Evolutionary conservation across 2,113 vertebrate genomes (phyloP).

Genomic region (Anarrhichthys ocellatus): DNA sequence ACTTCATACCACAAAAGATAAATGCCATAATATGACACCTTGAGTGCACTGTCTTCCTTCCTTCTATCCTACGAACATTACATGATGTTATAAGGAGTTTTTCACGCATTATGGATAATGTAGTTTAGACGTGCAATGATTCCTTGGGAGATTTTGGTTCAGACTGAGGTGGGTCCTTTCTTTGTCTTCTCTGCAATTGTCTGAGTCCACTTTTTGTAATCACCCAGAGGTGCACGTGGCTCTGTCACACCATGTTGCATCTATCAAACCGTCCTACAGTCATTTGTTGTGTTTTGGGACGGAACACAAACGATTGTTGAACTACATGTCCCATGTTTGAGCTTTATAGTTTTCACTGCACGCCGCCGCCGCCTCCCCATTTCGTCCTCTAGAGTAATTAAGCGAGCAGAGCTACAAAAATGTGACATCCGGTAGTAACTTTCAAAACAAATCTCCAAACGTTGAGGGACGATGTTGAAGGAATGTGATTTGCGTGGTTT

Average conservation of each 20-base stretch:
- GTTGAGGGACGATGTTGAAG: neutral
- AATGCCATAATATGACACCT: neutral
- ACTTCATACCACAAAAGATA: neutral
- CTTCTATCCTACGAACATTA: neutral
- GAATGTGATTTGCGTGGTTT: no score
- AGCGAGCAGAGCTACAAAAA: neutral
- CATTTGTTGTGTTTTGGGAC: slow-evolving; percentile 1
- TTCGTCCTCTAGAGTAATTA: slow-evolving; percentile 13
- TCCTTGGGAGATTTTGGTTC: slow-evolving; percentile 26
- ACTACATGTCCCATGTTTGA: slow-evolving; percentile 83
- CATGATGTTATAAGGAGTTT: neutral
- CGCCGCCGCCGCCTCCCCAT: slow-evolving; percentile 74
- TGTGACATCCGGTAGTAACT: slow-evolving; percentile 17
- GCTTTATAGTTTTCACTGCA: slow-evolving; percentile 43
- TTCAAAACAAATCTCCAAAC: slow-evolving; percentile 33
- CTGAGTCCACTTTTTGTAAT: neutral
- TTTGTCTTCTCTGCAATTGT: slow-evolving; percentile 41
- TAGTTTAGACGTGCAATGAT: slow-evolving; percentile 53
- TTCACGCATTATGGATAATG: slow-evolving; percentile 65
- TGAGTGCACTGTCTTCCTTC: neutral
- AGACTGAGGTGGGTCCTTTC: slow-evolving; percentile 18
- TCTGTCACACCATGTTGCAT: neutral
- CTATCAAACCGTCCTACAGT: neutral
- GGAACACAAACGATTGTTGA: slow-evolving; percentile 28
- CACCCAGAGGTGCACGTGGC: neutral